phyloP scores from a whole-genome alignment of 1,140 invertebrate species.

The Eriosoma lanigerum region DNA sequence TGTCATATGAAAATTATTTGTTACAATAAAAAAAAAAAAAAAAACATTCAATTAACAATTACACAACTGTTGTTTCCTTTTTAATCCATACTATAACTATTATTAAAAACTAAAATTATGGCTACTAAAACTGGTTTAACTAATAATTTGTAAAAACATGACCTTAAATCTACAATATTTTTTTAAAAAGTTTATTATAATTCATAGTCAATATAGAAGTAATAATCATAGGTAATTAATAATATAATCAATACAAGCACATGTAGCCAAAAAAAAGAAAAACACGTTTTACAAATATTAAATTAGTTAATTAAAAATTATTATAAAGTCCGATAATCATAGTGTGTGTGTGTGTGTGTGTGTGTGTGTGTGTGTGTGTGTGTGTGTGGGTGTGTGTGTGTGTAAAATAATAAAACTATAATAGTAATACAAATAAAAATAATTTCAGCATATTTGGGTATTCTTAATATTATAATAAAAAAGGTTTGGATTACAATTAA shows the following conservation, averaged over 20 bases:
- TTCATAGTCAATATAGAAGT: slow-evolving; percentile 9
- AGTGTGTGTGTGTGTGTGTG: neutral
- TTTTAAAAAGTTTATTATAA: neutral
- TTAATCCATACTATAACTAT: neutral
- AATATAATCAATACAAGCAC: neutral
- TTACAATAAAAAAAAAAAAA: slow-evolving; percentile 27
- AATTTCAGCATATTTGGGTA: slow-evolving; percentile 20
- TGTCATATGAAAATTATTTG: slow-evolving; percentile 37
- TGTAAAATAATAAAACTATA: slow-evolving; percentile 9
- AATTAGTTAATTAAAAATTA: slow-evolving; percentile 9
- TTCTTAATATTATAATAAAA: neutral
- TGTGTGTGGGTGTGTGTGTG: neutral
- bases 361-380: neutral
- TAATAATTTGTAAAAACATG: slow-evolving; percentile 4
- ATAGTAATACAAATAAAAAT: slow-evolving; percentile 17
- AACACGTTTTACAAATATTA: neutral
- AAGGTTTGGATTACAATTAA: slow-evolving; percentile 1
- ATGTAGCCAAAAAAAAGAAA: slow-evolving; percentile 23
- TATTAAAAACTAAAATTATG: neutral
- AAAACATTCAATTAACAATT: slow-evolving; percentile 12
- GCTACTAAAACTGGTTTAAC: neutral
- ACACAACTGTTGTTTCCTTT: neutral
- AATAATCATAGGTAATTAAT: slow-evolving; percentile 25
- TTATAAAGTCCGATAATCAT: neutral
- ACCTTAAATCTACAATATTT: slow-evolving; percentile 14